phyloP scores from a whole-genome alignment of 2,113 vertebrate species.

The Porphyrio hochstetteri region DNA sequence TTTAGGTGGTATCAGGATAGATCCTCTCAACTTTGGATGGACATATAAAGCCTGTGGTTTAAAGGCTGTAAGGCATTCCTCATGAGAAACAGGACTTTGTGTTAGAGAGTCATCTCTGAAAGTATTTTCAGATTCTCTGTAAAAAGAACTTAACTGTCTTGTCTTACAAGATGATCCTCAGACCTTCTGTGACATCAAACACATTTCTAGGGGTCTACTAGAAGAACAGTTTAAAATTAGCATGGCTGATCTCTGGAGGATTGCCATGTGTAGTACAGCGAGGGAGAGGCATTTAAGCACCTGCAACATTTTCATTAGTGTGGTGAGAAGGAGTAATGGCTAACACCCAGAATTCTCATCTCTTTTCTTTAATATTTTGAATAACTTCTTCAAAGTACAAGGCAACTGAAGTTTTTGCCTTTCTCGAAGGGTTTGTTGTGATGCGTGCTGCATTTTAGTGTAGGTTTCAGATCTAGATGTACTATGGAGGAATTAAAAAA shows the following conservation, averaged over 20 bases:
- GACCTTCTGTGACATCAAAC: not conserved
- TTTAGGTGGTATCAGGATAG: not conserved
- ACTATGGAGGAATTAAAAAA: not conserved
- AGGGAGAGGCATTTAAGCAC: not conserved
- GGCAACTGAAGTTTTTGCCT: not conserved
- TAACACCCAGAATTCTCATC: not conserved
- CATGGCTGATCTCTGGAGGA: not conserved
- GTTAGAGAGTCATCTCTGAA: not conserved
- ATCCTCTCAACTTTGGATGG: not conserved
- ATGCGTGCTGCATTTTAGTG: rapidly evolving
- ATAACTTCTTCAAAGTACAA: not conserved
- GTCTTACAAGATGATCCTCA: not conserved
- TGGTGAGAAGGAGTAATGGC: not conserved
- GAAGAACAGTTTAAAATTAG: not conserved
- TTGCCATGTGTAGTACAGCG: not conserved
- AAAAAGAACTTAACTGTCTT: not conserved
- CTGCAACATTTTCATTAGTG: not conserved
- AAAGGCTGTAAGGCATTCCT: not conserved
- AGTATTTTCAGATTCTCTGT: not conserved
- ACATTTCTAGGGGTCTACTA: not conserved
- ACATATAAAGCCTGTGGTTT: not conserved
- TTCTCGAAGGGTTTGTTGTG: not conserved
- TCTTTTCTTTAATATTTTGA: not conserved
- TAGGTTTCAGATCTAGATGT: not conserved
- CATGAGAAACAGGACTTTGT: not conserved